phyloP scores from a whole-genome alignment of 2,888 invertebrate species.

The Leucania comma region DNA sequence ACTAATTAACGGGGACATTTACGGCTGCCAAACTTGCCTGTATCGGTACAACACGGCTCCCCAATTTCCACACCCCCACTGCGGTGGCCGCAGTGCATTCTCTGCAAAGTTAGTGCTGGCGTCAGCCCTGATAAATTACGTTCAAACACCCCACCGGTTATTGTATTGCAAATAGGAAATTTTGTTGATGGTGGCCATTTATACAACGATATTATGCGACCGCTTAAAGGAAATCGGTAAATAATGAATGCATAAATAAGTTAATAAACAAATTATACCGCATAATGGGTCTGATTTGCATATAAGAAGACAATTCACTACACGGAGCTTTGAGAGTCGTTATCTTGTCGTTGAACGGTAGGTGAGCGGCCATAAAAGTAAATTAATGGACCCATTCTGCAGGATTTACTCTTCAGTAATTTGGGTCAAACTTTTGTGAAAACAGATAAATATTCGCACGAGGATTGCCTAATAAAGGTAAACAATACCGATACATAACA shows the following conservation, averaged over 20 bases:
- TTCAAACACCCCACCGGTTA: constrained; percentile 48
- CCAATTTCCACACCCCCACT: constrained; percentile 64
- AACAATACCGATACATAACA: constrained; percentile 24
- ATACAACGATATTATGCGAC: constrained; percentile 34
- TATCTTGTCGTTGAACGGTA: constrained; percentile 75
- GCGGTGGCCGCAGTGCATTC: constrained; percentile 67
- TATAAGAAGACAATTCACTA: constrained; percentile 61
- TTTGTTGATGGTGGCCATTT: constrained; percentile 38
- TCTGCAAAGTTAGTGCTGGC: constrained; percentile 67
- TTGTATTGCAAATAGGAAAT: constrained; percentile 46
- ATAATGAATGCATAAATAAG: constrained; percentile 46
- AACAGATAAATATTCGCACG: constrained; percentile 67
- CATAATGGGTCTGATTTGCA: constrained; percentile 63
- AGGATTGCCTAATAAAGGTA: constrained; percentile 62
- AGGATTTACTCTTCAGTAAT: constrained; percentile 69
- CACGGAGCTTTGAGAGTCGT: constrained; percentile 68
- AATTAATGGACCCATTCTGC: constrained; percentile 75
- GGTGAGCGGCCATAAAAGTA: constrained; percentile 77
- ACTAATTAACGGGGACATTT: constrained; percentile 88
- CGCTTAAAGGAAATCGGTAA: constrained; percentile 32
- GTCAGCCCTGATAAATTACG: constrained; percentile 64
- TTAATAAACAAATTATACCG: constrained; percentile 56
- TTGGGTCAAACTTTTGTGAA: constrained; percentile 75
- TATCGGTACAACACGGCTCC: constrained; percentile 72
- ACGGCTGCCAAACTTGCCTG: constrained; percentile 84